Conservation (phyloP, 2,888 invertebrate genomes). For the Spatulosminthurus flaviceps region DNA sequence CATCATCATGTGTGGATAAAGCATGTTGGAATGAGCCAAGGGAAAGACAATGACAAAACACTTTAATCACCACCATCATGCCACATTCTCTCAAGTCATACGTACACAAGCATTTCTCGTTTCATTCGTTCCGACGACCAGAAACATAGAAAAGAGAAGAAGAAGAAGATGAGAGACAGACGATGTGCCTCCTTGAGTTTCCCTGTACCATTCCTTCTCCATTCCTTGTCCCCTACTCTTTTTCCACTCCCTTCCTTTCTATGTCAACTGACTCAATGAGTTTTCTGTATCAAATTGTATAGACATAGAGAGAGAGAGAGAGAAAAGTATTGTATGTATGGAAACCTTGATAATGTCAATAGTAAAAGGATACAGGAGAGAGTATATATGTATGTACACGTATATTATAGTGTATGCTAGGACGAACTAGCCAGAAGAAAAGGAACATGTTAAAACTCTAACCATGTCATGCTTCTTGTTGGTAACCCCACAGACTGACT, state of each 20-base stretch:
- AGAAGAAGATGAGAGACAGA: constrained; percentile 19
- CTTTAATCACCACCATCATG: constrained; percentile 55
- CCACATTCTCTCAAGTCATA: constrained; percentile 31
- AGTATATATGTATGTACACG: no score
- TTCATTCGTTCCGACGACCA: no score
- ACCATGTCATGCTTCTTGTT: constrained; percentile 9
- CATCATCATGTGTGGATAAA: constrained; percentile 38
- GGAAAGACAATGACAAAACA: constrained; percentile 57
- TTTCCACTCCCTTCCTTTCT: not conserved
- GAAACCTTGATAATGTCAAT: no score
- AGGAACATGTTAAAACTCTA: constrained; percentile 6
- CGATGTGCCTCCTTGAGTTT: constrained; percentile 30
- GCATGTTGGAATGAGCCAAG: constrained; percentile 38
- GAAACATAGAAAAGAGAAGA: no score
- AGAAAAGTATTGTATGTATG: no score
- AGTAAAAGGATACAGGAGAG: not conserved
- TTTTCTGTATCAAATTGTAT: not conserved
- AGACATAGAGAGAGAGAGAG: not conserved
- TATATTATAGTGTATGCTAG: no score
- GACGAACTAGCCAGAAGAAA: not conserved
- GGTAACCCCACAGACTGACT: constrained; percentile 14
- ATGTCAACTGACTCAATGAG: not conserved
- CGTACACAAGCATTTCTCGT: constrained; percentile 32
- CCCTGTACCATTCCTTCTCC: constrained; percentile 4
- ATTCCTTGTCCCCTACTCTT: not conserved